Base-by-base conservation (phyloP, 1,140 invertebrate species). In the Drosophila ogumai region DNA sequence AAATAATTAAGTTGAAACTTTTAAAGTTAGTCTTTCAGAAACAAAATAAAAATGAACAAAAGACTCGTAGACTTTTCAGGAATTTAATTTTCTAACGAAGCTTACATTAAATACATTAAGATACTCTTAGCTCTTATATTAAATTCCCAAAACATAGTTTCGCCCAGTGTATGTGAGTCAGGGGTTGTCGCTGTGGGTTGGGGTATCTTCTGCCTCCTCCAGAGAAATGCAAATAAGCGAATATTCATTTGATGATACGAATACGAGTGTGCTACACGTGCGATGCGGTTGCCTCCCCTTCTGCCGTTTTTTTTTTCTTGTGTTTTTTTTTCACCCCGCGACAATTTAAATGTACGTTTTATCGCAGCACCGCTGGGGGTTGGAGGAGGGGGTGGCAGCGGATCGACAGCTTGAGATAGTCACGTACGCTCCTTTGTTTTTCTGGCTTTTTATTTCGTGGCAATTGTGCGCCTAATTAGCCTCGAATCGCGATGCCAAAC, bases 401-500 rank as follows among this genome's bases (percentile, higher is more conserved):
- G 46, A 73, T 88, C 85, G 85, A 88, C 85, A 88, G 85, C 85
- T 88, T 90, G 81, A 84, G 85, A 88, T 88, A 88, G 85, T 88
- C 85, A 88, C 85, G 85, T 88, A 88, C 85, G 40, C 58, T 71
- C 72, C 66, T 82, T 80, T 88, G 63, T 84, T 82, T 87, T 87
- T 80, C 73, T 81, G 60, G 60, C 82, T 77, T 88, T 87, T 87
- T 87, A 87, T 87, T 88, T 88, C 84, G 80, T 87, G 84, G 60
- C 84, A 87, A 87, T 88, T 90, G 85, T 84, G 81, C 81, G 85
- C 81, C 85, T 88, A 88, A 88, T 88, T 88, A 88, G 85, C 85
- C 77, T 78, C 81, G 85, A 88, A 88, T 75, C 80, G 71, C 60
- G 73, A 75, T 75, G 66, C 81, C 46, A 47, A 54, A 61, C 75